These are phyloP conservation scores for Drosophila nannoptera DNA, from an alignment of 1,140 invertebrate species.

Conservation along the genomic window DNA sequence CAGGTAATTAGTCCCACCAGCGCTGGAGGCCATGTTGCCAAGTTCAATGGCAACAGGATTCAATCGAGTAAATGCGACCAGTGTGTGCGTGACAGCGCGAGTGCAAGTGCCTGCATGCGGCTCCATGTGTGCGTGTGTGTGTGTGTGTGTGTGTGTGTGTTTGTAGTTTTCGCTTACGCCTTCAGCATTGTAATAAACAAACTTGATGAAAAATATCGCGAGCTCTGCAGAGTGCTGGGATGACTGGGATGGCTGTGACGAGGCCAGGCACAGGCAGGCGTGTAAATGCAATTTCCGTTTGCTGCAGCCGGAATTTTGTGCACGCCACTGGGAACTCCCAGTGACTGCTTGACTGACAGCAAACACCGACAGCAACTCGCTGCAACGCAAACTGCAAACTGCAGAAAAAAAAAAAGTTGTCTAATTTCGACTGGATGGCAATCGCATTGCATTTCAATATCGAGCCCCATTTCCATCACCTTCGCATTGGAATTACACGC, in stretches of 20 bases:
- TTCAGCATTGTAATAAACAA: slow-evolving; percentile 40
- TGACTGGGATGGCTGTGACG: slow-evolving; percentile 11
- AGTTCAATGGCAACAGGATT: slow-evolving; percentile 33
- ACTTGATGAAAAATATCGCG: not conserved
- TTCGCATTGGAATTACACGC: too few relatives aligned
- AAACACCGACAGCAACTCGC: slow-evolving; percentile 6
- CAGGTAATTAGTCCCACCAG: slow-evolving; percentile 65
- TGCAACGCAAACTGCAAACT: slow-evolving; percentile 2
- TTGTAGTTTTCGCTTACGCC: slow-evolving; percentile 29
- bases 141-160: slow-evolving; percentile 16
- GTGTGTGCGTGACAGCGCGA: not conserved
- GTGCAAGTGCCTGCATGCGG: slow-evolving; percentile 13
- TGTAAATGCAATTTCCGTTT: slow-evolving; percentile 74
- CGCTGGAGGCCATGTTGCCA: slow-evolving; percentile 37
- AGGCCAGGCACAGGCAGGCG: slow-evolving; percentile 43
- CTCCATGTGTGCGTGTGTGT: slow-evolving; percentile 9
- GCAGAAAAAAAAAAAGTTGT: too few relatives aligned
- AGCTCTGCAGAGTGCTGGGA: not conserved
- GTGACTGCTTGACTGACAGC: slow-evolving; percentile 46
- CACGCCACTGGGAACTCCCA: slow-evolving; percentile 16
- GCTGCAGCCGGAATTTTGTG: slow-evolving; percentile 67
- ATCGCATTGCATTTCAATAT: too few relatives aligned
- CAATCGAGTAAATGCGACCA: slow-evolving; percentile 1
- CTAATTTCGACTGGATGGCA: too few relatives aligned
- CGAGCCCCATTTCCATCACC: too few relatives aligned